A percentile compares a stretch with the other conserved stretches of the same genome.
These are phyloP conservation scores for Eristalis tenax DNA, from an alignment of 2,888 invertebrate genomes.

Conservation along the genomic window DNA sequence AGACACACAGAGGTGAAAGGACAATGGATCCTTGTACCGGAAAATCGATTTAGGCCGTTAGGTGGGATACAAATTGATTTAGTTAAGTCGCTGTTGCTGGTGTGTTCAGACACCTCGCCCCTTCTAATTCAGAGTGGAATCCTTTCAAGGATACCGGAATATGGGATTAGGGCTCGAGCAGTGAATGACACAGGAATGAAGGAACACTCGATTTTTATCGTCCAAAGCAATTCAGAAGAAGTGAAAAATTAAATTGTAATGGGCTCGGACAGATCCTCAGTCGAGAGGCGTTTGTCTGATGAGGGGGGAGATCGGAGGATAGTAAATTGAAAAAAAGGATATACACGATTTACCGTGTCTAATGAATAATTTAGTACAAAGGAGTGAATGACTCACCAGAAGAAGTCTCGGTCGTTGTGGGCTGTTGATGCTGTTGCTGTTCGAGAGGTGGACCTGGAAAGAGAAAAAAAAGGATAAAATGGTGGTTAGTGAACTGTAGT, in stretches of 20 bases:
- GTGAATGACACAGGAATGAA: constrained; percentile 39
- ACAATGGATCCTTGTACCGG: constrained; percentile 53
- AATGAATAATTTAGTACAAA: constrained; percentile 60
- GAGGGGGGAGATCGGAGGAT: constrained; percentile 3
- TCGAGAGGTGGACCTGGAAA: constrained; percentile 48
- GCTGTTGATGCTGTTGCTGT: constrained; percentile 47
- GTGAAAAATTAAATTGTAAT: constrained; percentile 72
- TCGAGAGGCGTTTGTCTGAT: constrained; percentile 24
- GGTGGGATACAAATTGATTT: constrained; percentile 65
- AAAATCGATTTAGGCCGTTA: constrained; percentile 66
- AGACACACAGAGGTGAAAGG: constrained; percentile 12
- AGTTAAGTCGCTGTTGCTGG: constrained; percentile 32
- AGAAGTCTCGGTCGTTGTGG: constrained; percentile 63
- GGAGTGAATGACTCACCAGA: constrained; percentile 57
- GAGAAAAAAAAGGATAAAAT: neutral
- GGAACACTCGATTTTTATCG: constrained; percentile 50
- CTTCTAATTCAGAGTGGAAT: constrained; percentile 49
- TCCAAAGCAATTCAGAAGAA: constrained; percentile 45
- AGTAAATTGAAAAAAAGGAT: constrained; percentile 57
- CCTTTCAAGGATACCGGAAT: constrained; percentile 18
- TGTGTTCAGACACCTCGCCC: neutral
- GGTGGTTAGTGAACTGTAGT: neutral
- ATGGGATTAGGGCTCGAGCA: constrained; percentile 34
- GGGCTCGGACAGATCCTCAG: constrained; percentile 53
- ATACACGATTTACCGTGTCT: constrained; percentile 40